Conservation (phyloP, 1,140 invertebrate species). For the Pissodes strobi region DNA sequence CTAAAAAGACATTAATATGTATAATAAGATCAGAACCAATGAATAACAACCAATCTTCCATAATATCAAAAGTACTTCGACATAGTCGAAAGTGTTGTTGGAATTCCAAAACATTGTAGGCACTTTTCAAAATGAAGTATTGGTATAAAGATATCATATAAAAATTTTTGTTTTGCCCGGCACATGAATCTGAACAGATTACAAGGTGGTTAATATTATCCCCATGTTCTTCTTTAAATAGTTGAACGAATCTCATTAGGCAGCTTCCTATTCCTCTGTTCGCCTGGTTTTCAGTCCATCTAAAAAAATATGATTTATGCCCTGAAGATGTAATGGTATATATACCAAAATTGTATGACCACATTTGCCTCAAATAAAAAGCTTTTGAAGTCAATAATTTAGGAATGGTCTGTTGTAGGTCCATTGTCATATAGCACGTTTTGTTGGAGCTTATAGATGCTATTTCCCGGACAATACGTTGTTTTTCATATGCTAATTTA, state of each 20-base stretch:
- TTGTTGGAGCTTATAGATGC: not conserved
- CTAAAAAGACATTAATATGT: no score
- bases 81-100: no score
- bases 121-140: slow-evolving; percentile 24
- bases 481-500: slow-evolving; percentile 23
- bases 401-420: slow-evolving; percentile 40
- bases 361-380: no score
- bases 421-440: no score
- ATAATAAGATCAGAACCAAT: no score
- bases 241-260: not conserved
- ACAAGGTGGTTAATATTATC: slow-evolving; percentile 21
- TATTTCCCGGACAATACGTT: slow-evolving; percentile 12
- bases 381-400: slow-evolving; percentile 40
- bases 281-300: slow-evolving; percentile 34
- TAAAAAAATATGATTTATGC: slow-evolving; percentile 16
- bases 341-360: slow-evolving; percentile 38
- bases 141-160: slow-evolving; percentile 32
- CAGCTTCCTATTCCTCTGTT: slow-evolving; percentile 25
- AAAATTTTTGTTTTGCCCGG: slow-evolving; percentile 41
- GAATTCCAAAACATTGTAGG: no score
- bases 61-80: no score
- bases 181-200: slow-evolving; percentile 38
- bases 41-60: no score
- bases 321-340: slow-evolving; percentile 11
- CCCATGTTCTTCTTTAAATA: no score